Percentiles rank a stretch among this genome's conserved stretches.
Evolutionary conservation across 2,888 invertebrate genomes (phyloP).

Genomic region (Tipula vernalis): DNA sequence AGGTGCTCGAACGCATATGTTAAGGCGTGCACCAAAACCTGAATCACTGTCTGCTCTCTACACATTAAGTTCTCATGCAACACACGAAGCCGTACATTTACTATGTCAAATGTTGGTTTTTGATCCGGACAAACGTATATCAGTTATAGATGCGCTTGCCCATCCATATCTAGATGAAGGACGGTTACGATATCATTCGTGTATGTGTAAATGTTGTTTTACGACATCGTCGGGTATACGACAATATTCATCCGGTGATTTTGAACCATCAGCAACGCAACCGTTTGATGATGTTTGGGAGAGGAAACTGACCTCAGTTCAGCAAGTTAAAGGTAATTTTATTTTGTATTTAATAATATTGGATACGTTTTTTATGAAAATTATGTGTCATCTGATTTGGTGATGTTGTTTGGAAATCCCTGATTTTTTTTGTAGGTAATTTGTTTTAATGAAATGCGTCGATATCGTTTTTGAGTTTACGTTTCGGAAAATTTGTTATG

Average conservation of each 20-base stretch:
- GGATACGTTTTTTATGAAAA: too few relatives aligned
- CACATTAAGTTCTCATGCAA: constrained; percentile 83
- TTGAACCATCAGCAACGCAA: constrained; percentile 82
- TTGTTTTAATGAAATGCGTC: too few relatives aligned
- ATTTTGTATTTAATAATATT: background rate
- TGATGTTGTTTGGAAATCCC: too few relatives aligned
- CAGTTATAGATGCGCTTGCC: constrained; percentile 86
- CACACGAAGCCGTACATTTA: constrained; percentile 95
- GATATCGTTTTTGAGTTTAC: too few relatives aligned
- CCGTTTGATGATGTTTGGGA: constrained; percentile 96
- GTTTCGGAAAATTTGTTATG: too few relatives aligned
- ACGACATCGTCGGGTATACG: constrained; percentile 62
- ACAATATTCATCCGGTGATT: constrained; percentile 84
- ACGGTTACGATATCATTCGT: constrained; percentile 95
- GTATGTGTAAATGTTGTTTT: constrained; percentile 99
- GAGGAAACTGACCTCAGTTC: constrained; percentile 81
- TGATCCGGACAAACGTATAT: constrained; percentile 92
- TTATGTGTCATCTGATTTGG: too few relatives aligned
- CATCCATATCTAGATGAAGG: constrained; percentile 98
- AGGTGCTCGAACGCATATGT: constrained; percentile 84
- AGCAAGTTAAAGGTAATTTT: constrained; percentile 81
- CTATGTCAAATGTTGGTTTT: constrained; percentile 96
- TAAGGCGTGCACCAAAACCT: constrained; percentile 75
- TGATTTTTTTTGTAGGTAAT: too few relatives aligned
- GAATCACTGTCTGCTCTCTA: constrained; percentile 82